A percentile compares a stretch with the other conserved stretches of the same genome.
Evolutionary conservation across 2,113 vertebrate species (phyloP).

Genomic region (Erpornis zantholeuca): DNA sequence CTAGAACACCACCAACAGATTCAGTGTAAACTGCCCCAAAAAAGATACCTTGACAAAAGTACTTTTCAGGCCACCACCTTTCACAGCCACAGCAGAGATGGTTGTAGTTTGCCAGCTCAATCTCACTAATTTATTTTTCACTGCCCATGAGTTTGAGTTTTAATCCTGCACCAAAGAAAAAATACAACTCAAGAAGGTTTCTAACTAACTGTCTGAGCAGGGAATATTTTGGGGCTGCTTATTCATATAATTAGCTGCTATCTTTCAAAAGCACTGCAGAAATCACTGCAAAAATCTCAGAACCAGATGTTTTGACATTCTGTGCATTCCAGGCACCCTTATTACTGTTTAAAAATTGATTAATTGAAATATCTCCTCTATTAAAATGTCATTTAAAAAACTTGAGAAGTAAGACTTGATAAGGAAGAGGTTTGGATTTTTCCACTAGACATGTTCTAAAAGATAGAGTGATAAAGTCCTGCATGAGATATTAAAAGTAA

Average conservation of each 20-base stretch:
- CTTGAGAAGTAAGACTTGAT: not conserved
- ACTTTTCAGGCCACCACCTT: not conserved
- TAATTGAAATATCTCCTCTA: not conserved
- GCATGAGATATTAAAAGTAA: not conserved
- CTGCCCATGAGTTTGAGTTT: not conserved
- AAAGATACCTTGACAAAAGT: not conserved
- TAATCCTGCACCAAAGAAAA: not conserved
- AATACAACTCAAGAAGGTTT: not conserved
- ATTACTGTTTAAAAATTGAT: not conserved
- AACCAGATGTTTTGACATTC: not conserved
- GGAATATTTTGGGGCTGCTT: not conserved
- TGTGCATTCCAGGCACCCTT: not conserved
- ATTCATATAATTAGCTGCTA: not conserved
- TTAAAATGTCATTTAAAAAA: not conserved
- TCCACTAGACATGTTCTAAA: not conserved
- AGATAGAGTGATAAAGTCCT: not conserved
- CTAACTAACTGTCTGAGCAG: not conserved
- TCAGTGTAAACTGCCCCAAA: not conserved
- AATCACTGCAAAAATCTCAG: not conserved
- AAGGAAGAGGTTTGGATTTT: not conserved
- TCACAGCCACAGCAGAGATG: not conserved
- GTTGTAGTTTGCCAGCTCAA: not conserved
- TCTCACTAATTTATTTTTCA: not conserved
- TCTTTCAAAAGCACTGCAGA: constrained; percentile 12
- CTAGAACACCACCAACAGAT: not conserved